Conservation (phyloP, 2,888 invertebrate genomes). For the Spisula solida region DNA sequence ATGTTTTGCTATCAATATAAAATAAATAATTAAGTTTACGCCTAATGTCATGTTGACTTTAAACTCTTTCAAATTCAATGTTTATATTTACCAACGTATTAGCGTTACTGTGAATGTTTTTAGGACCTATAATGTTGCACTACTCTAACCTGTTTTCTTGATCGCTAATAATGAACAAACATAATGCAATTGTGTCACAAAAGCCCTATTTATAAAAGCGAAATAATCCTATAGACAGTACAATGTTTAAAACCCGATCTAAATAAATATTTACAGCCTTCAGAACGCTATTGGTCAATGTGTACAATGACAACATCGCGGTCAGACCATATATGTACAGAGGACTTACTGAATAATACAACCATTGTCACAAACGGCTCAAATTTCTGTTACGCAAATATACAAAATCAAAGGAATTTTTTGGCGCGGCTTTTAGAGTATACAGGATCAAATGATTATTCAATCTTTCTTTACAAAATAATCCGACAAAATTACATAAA, state of each 20-base stretch:
- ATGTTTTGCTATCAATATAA: no score
- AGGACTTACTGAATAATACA: conserved; percentile 23
- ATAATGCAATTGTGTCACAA: not conserved
- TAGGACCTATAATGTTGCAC: not conserved
- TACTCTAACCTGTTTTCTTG: not conserved
- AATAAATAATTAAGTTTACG: no score
- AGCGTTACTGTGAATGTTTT: conserved; percentile 2
- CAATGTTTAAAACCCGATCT: conserved; percentile 39
- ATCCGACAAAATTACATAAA: not conserved
- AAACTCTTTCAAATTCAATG: not conserved
- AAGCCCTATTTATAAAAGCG: conserved; percentile 3
- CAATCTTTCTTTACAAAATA: conserved; percentile 13
- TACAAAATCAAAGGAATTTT: conserved; percentile 1
- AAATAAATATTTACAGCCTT: conserved; percentile 42
- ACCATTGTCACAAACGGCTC: conserved; percentile 22
- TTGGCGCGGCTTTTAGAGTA: not conserved
- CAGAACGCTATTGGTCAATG: conserved; percentile 33
- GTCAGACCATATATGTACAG: conserved; percentile 35
- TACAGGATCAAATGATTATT: conserved; percentile 7
- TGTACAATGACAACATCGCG: conserved; percentile 29
- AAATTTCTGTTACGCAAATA: conserved; percentile 18
- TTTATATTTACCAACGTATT: not conserved
- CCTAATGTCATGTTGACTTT: conserved; percentile 10
- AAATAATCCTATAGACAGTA: conserved; percentile 39
- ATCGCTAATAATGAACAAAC: conserved; percentile 28